These are phyloP conservation scores for Balaenoptera acutorostrata DNA, from an alignment of 2,113 vertebrate species.

Conservation along the genomic window DNA sequence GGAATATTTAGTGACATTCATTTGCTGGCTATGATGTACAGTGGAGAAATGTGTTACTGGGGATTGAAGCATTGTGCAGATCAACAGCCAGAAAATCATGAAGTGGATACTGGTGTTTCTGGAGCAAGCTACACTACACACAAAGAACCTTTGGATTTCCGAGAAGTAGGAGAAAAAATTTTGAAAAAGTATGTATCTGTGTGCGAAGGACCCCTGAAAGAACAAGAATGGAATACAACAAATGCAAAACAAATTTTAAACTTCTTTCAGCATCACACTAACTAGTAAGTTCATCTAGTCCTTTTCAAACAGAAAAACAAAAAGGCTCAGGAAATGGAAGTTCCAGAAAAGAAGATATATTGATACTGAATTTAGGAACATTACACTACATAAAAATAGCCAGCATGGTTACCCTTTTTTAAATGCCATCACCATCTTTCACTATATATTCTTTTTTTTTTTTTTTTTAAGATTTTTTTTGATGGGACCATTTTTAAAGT, in stretches of 20 bases:
- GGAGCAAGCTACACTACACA: constrained; percentile 63
- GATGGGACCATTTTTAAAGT: too few relatives aligned
- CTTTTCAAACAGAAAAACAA: not conserved
- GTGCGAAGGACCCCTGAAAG: constrained; percentile 93
- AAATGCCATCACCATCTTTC: not conserved
- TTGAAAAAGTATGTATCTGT: constrained; percentile 90
- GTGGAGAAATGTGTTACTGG: constrained; percentile 99
- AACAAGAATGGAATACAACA: constrained; percentile 93
- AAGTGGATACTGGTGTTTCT: not conserved
- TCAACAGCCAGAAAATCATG: constrained; percentile 49
- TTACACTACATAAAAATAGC: not conserved
- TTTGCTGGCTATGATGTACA: constrained; percentile 94
- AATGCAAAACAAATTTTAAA: constrained; percentile 92
- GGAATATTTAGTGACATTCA: constrained; percentile 91
- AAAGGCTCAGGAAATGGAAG: not conserved
- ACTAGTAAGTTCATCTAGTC: constrained; percentile 14
- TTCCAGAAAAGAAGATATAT: not conserved
- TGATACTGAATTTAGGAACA: not conserved
- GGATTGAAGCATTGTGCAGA: constrained; percentile 86
- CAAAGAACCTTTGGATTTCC: constrained; percentile 86
- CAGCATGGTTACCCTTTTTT: not conserved
- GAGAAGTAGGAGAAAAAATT: constrained; percentile 91
- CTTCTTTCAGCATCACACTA: constrained; percentile 81
- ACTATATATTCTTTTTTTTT: not conserved
- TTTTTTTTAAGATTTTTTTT: too few relatives aligned